Percentiles rank a stretch among this genome's conserved stretches.
These are phyloP conservation scores for Yoshiicerus persimilis DNA, from an alignment of 1,140 invertebrate species.

Conservation along the genomic window DNA sequence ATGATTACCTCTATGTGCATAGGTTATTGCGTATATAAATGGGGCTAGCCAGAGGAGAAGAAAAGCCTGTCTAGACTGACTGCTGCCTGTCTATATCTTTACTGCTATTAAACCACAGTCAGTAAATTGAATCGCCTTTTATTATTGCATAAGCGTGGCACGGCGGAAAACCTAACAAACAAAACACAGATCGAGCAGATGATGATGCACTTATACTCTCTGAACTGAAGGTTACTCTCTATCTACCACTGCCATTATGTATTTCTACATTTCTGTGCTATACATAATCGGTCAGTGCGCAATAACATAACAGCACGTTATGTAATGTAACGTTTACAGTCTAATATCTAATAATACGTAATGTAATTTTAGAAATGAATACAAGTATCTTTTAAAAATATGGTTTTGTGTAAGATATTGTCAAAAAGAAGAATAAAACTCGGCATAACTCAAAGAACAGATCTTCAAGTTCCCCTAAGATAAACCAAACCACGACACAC, in stretches of 20 bases:
- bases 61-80: background rate
- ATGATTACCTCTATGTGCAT: background rate
- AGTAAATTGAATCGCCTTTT: slow-evolving; percentile 7
- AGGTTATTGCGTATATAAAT: background rate
- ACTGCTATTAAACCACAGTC: background rate
- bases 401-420: background rate
- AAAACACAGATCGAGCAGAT: background rate
- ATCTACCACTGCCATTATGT: background rate
- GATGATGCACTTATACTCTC: background rate
- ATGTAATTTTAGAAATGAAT: slow-evolving; percentile 6
- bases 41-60: background rate
- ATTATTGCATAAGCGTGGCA: background rate
- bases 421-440: slow-evolving; percentile 3
- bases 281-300: background rate
- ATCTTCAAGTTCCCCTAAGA: background rate
- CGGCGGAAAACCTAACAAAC: background rate
- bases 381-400: background rate
- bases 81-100: background rate
- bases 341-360: background rate
- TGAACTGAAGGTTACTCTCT: background rate
- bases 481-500: background rate
- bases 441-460: background rate
- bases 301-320: background rate
- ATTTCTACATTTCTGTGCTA: background rate
- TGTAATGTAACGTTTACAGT: background rate